Conservation (phyloP, 2,797 vertebrate genomes). For the Choloepus didactylus region DNA sequence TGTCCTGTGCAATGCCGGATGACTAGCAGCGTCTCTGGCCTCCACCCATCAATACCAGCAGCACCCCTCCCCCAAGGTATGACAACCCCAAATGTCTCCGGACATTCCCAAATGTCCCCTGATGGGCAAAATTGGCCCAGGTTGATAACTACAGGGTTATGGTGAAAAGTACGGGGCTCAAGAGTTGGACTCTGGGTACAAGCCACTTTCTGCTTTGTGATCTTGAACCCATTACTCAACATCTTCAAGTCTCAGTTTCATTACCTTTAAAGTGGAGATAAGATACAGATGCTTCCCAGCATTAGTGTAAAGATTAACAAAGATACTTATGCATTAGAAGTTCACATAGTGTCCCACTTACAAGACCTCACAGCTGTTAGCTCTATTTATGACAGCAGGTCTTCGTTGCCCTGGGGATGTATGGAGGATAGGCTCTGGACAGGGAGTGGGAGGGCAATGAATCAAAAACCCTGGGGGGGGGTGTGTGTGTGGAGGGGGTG, state of each 20-base stretch:
- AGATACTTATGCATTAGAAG: background rate
- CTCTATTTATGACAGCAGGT: background rate
- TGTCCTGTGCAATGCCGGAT: too few relatives aligned
- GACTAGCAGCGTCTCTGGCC: background rate
- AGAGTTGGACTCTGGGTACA: background rate
- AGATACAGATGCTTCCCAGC: fast-evolving
- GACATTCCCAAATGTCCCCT: background rate
- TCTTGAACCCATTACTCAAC: background rate
- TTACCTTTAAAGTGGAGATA: background rate
- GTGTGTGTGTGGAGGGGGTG: too few relatives aligned
- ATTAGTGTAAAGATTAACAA: background rate
- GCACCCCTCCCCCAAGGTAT: background rate
- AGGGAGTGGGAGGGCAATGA: background rate
- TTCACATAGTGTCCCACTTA: background rate
- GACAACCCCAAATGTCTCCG: background rate
- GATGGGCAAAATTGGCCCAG: background rate
- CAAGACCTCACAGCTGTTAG: background rate
- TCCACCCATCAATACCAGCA: background rate
- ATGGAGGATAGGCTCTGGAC: background rate
- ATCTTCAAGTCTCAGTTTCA: background rate
- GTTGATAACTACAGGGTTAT: background rate
- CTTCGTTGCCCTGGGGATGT: background rate
- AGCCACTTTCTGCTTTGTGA: background rate
- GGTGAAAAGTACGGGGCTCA: background rate
- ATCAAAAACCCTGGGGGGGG: background rate